phyloP scores from a whole-genome alignment of 2,888 invertebrate genomes.

The Carabus problematicus region DNA sequence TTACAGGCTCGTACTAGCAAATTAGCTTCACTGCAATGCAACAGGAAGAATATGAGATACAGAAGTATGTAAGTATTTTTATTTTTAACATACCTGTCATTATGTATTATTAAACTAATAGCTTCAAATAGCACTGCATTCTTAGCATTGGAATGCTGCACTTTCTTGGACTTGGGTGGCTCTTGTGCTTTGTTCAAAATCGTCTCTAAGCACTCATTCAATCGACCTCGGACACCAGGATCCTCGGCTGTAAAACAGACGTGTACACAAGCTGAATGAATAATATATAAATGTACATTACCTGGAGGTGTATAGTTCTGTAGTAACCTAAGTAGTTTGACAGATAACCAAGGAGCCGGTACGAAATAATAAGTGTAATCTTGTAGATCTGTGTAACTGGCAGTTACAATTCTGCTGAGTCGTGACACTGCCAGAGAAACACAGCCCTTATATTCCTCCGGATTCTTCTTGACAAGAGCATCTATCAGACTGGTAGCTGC shows the following conservation, averaged over 20 bases:
- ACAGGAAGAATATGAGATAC: constrained; percentile 14
- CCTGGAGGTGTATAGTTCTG: constrained; percentile 98
- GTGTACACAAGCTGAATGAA: neutral
- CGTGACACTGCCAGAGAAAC: constrained; percentile 97
- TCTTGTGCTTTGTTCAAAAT: constrained; percentile 99
- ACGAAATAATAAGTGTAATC: constrained; percentile 99
- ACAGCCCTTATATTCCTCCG: constrained; percentile 99
- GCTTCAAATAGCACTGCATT: constrained; percentile 99
- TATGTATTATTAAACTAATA: constrained; percentile 98
- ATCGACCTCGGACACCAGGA: constrained; percentile 92
- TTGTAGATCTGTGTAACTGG: constrained; percentile 98
- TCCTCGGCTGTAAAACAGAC: constrained; percentile 71
- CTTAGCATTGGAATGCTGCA: constrained; percentile 99
- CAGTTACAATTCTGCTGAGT: constrained; percentile 96
- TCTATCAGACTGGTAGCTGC: constrained; percentile 98
- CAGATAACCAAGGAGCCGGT: constrained; percentile 99
- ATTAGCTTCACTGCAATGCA: constrained; percentile 81
- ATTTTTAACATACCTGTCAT: constrained; percentile 71
- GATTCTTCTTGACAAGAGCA: constrained; percentile 97
- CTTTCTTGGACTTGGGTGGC: constrained; percentile 99
- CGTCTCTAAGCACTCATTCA: constrained; percentile 97
- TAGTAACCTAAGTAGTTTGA: constrained; percentile 91
- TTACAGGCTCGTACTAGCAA: constrained; percentile 97
- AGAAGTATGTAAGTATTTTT: neutral
- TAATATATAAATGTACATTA: constrained; percentile 51